Conservation (phyloP, 1,140 invertebrate species). For the Drosophila hydei region DNA sequence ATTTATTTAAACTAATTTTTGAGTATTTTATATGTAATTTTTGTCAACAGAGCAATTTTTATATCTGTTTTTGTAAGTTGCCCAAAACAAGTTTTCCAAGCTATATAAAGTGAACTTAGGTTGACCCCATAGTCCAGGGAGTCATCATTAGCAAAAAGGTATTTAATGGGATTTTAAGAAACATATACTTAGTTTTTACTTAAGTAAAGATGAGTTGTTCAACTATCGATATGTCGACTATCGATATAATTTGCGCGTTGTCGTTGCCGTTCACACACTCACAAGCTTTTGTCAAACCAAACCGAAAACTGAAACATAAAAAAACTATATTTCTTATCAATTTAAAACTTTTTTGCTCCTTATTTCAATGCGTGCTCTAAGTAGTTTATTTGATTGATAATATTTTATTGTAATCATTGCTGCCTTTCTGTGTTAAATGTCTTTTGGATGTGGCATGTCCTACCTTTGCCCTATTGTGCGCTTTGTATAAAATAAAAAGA, state of each 20-base stretch:
- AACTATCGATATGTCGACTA: neutral
- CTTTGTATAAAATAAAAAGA: slow-evolving; percentile 52
- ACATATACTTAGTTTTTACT: too few species aligned
- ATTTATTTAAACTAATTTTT: too few species aligned
- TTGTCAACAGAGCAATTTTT: too few species aligned
- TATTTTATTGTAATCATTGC: slow-evolving; percentile 33
- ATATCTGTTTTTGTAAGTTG: too few species aligned
- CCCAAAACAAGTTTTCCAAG: too few species aligned
- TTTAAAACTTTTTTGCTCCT: slow-evolving; percentile 9
- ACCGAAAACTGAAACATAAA: slow-evolving; percentile 13
- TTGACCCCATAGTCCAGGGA: neutral
- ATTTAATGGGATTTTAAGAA: too few species aligned
- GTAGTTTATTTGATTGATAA: slow-evolving; percentile 15
- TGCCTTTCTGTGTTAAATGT: slow-evolving; percentile 55
- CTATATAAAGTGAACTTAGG: too few species aligned
- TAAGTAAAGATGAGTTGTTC: neutral
- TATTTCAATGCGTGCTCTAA: slow-evolving; percentile 8
- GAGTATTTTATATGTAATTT: too few species aligned
- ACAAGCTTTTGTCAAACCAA: slow-evolving; percentile 4
- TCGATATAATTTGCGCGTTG: slow-evolving; percentile 18
- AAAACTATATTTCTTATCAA: neutral
- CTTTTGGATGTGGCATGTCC: slow-evolving; percentile 65
- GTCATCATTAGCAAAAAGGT: too few species aligned
- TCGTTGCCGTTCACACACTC: slow-evolving; percentile 39
- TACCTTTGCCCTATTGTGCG: slow-evolving; percentile 54